These are phyloP conservation scores for Thyatira batis DNA, from an alignment of 2,888 invertebrate species.

Conservation along the genomic window DNA sequence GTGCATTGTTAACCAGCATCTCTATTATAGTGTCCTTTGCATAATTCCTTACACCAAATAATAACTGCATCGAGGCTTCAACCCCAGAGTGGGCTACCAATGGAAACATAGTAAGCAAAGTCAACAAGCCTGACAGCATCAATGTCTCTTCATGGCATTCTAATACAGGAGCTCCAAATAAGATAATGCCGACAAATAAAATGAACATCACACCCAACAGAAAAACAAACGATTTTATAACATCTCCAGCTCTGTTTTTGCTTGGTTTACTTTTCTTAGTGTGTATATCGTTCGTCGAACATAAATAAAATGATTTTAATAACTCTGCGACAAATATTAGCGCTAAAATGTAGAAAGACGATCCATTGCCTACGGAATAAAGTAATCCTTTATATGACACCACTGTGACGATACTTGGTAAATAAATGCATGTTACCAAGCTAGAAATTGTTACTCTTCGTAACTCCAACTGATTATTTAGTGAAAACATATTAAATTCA, in stretches of 20 bases:
- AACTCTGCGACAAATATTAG: constrained; percentile 78
- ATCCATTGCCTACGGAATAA: constrained; percentile 83
- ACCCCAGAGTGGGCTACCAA: constrained; percentile 84
- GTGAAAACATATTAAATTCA: constrained; percentile 55
- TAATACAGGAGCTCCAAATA: constrained; percentile 86
- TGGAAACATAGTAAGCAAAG: constrained; percentile 84
- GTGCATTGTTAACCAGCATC: constrained; percentile 81
- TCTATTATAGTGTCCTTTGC: constrained; percentile 78
- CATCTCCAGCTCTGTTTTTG: constrained; percentile 70
- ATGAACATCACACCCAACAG: constrained; percentile 70
- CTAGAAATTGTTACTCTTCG: constrained; percentile 75
- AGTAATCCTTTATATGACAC: constrained; percentile 82
- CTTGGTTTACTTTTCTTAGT: constrained; percentile 63
- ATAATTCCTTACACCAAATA: constrained; percentile 77
- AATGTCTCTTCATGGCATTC: constrained; percentile 85
- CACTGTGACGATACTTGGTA: constrained; percentile 81
- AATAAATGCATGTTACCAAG: constrained; percentile 84
- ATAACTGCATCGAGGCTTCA: constrained; percentile 77
- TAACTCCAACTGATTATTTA: constrained; percentile 66
- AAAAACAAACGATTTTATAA: constrained; percentile 74
- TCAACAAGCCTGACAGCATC: constrained; percentile 84
- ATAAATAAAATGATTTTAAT: constrained; percentile 77
- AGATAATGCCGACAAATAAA: constrained; percentile 83
- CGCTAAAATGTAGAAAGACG: constrained; percentile 68
- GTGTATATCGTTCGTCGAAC: constrained; percentile 54